These are phyloP conservation scores for Calliopum simillimum DNA, from an alignment of 2,888 invertebrate genomes.

Conservation along the genomic window DNA sequence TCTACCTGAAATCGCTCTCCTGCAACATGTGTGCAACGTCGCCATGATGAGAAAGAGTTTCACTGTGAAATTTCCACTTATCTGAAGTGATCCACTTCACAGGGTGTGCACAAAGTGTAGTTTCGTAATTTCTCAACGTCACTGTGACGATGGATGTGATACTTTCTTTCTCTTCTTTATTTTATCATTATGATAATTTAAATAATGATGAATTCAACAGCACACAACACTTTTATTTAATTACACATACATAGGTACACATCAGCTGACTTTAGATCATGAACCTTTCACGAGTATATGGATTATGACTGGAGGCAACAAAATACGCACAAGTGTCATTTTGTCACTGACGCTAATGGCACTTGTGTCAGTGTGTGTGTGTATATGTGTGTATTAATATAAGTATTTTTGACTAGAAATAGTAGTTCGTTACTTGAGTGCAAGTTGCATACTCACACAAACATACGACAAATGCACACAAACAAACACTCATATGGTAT, in stretches of 20 bases:
- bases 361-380: constrained; percentile 8
- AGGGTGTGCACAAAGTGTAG: not conserved
- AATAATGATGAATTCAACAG: constrained; percentile 23
- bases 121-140: not conserved
- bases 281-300: not conserved
- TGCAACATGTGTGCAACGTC: too few relatives aligned
- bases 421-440: constrained; percentile 15
- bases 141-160: not conserved
- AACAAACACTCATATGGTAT: not conserved
- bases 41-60: too few relatives aligned
- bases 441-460: constrained; percentile 7
- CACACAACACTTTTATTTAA: constrained; percentile 2
- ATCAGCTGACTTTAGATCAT: not conserved
- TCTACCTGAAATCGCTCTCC: too few relatives aligned
- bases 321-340: constrained; percentile 22
- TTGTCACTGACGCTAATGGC: constrained; percentile 26
- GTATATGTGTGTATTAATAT: not conserved
- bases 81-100: not conserved
- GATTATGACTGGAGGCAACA: not conserved
- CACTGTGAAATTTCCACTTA: not conserved
- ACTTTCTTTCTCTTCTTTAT: constrained; percentile 5
- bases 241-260: constrained; percentile 4
- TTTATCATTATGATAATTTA: constrained; percentile 21
- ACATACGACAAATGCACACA: not conserved
- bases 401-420: constrained; percentile 20